Conservation (phyloP, 1,140 invertebrate genomes). For the Aphelinus atriplicis region DNA sequence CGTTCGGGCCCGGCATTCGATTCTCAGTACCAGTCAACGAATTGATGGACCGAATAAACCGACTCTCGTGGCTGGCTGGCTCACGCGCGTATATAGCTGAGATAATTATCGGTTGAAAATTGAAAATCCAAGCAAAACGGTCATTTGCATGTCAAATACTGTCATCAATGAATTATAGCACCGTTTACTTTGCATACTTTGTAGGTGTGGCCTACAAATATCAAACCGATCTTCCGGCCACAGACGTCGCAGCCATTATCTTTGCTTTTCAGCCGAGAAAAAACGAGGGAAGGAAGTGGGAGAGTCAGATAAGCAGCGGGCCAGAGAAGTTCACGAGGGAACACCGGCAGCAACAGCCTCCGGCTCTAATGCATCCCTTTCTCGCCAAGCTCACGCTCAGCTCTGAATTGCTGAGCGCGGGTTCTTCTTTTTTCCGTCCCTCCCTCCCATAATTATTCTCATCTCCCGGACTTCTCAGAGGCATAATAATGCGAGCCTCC, state of each 20-base stretch:
- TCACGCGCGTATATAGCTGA: too few species aligned
- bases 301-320: not conserved
- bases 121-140: too few species aligned
- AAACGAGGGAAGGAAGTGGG: not conserved
- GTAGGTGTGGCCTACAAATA: not conserved
- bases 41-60: too few species aligned
- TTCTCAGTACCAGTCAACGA: too few species aligned
- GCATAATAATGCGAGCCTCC: too few species aligned
- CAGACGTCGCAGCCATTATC: not conserved
- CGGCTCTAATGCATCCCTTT: conserved; percentile 19
- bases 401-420: conserved; percentile 20
- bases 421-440: conserved; percentile 2
- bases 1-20: too few species aligned
- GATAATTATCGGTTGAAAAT: too few species aligned
- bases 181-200: too few species aligned
- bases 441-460: not conserved
- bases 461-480: too few species aligned
- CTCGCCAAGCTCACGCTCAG: not conserved
- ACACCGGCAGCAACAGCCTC: conserved; percentile 2
- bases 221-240: not conserved
- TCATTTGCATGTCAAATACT: too few species aligned
- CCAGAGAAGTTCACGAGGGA: conserved; percentile 2
- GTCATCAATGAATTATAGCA: too few species aligned
- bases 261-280: not conserved
- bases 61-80: too few species aligned